Percentiles rank a stretch among this genome's conserved stretches.
These are phyloP conservation scores for Ichneumoninae sp. DNA, from an alignment of 2,888 invertebrate genomes.

Conservation along the genomic window DNA sequence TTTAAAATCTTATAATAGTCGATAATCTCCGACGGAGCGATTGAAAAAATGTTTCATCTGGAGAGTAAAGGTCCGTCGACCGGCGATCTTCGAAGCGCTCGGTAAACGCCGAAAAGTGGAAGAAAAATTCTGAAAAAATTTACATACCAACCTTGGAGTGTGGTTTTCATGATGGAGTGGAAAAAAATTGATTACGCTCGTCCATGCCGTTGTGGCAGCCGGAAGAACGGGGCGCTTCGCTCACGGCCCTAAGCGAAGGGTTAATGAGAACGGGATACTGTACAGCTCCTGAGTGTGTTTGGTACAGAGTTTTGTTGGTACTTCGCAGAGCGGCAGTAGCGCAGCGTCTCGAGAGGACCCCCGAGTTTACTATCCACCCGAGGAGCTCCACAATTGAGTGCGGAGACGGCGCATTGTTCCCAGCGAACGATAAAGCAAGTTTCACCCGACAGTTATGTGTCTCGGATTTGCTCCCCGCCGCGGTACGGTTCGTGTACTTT, in stretches of 20 bases:
- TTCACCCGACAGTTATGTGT: slow-evolving; percentile 58
- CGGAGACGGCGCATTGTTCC: slow-evolving; percentile 55
- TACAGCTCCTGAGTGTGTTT: neutral
- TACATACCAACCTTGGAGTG: neutral
- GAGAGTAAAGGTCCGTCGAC: neutral
- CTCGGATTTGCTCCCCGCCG: slow-evolving; percentile 45
- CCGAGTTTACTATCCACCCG: slow-evolving; percentile 4
- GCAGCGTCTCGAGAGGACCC: slow-evolving; percentile 14
- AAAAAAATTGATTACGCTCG: neutral
- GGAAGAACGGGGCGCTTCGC: neutral
- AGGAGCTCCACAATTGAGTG: slow-evolving; percentile 24
- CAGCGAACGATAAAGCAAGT: slow-evolving; percentile 57
- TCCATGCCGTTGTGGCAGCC: neutral
- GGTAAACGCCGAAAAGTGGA: neutral
- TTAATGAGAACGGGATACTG: neutral
- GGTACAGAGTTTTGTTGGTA: neutral
- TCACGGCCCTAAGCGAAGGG: neutral
- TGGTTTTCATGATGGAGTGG: neutral
- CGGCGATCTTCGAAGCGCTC: neutral
- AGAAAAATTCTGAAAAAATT: neutral
- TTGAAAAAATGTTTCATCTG: neutral
- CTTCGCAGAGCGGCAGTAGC: slow-evolving; percentile 19
- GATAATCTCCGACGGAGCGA: neutral
- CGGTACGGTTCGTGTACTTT: slow-evolving; percentile 15
- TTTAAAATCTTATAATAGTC: neutral